Percentiles rank a stretch among this genome's conserved stretches.
phyloP scores from a whole-genome alignment of 2,888 invertebrate species.

The Pterostichus niger region DNA sequence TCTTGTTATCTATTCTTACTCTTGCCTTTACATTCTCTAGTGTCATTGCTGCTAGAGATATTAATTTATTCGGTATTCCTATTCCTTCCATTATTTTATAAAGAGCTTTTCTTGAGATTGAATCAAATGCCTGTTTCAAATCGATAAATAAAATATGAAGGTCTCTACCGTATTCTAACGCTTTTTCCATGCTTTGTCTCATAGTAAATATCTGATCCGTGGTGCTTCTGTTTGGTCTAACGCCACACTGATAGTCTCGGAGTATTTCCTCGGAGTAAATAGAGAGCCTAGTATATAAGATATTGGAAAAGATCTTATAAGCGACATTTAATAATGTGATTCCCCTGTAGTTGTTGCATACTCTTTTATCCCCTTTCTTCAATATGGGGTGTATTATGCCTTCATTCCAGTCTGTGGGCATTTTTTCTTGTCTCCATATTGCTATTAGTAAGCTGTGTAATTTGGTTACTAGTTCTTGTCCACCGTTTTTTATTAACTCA shows the following conservation, averaged over 20 bases:
- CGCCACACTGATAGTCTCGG: neutral
- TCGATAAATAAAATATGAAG: neutral
- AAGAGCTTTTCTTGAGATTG: neutral
- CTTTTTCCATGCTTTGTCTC: conserved; percentile 4
- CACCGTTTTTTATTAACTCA: neutral
- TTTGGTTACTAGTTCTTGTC: neutral
- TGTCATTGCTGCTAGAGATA: conserved; percentile 2
- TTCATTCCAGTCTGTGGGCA: conserved; percentile 3
- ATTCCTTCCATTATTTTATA: neutral
- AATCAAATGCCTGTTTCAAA: too few species aligned
- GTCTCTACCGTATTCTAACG: neutral
- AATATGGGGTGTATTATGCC: conserved; percentile 30
- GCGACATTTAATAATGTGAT: conserved; percentile 7
- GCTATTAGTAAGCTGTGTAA: neutral
- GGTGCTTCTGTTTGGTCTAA: conserved; percentile 5
- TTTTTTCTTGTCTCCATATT: conserved; percentile 26
- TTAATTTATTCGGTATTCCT: conserved; percentile 4
- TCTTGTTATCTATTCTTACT: neutral
- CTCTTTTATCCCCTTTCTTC: conserved; percentile 1
- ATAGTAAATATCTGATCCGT: conserved; percentile 8
- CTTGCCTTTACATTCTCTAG: neutral
- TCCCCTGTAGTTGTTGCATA: conserved; percentile 32
- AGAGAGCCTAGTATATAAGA: conserved; percentile 1
- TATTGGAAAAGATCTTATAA: conserved; percentile 10
- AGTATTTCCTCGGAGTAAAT: neutral